Percentiles rank a stretch among this genome's conserved stretches.
phyloP scores from a whole-genome alignment of 2,113 vertebrate genomes.

The Aspidoscelis tigris region DNA sequence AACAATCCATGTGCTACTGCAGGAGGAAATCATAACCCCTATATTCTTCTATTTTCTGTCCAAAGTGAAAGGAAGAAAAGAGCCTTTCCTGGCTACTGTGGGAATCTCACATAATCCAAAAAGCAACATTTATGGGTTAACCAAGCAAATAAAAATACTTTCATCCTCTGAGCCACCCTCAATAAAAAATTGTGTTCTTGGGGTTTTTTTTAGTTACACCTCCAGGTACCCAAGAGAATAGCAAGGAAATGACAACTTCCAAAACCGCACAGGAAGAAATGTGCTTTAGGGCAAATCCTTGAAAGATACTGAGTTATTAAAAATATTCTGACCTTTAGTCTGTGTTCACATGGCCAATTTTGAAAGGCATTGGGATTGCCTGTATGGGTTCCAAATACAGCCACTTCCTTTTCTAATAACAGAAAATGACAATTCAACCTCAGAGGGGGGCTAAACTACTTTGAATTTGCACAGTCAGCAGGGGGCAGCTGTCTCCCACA shows the following conservation, averaged over 20 bases:
- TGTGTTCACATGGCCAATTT: too few species aligned
- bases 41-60: background rate
- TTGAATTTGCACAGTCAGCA: too few species aligned
- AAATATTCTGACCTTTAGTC: conserved; percentile 51
- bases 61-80: background rate
- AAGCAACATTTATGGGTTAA: background rate
- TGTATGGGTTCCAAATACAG: too few species aligned
- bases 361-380: too few species aligned
- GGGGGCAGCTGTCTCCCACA: too few species aligned
- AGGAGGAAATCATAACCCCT: background rate
- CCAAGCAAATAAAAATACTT: background rate
- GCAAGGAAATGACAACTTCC: background rate
- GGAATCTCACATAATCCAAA: background rate
- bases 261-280: background rate
- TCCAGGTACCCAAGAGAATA: background rate
- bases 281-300: background rate
- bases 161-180: background rate
- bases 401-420: too few species aligned
- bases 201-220: background rate
- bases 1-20: background rate
- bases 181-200: background rate
- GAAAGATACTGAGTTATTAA: conserved; percentile 26
- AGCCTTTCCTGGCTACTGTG: background rate
- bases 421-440: too few species aligned
- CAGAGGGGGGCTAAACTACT: too few species aligned